Evolutionary conservation across 37 sponge, comb jelly and placozoan genomes (phyloP).

Genomic region (Spongilla lacustris): DNA sequence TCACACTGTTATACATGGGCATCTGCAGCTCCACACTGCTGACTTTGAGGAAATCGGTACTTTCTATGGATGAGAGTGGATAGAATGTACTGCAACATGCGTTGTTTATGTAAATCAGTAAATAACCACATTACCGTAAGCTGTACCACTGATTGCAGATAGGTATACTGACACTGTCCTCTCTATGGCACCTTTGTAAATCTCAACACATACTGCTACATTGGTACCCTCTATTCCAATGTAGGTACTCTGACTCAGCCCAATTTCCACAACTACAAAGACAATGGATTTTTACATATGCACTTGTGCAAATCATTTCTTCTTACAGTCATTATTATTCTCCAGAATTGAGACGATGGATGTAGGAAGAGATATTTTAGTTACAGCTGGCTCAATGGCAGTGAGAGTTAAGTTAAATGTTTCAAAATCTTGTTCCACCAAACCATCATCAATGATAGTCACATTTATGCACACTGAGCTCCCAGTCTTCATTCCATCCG

Average conservation of each 20-base stretch:
- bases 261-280: neutral
- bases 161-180: neutral
- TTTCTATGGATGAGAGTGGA: neutral
- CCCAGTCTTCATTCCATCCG: neutral
- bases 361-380: neutral
- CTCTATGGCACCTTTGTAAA: neutral
- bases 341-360: neutral
- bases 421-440: neutral
- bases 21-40: neutral
- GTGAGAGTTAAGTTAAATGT: neutral
- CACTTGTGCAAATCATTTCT: neutral
- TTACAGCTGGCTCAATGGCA: neutral
- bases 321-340: neutral
- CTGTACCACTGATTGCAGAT: neutral
- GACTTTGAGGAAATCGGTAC: neutral
- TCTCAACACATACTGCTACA: neutral
- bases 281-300: neutral
- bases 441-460: neutral
- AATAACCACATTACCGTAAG: neutral
- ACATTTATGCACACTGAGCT: neutral
- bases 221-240: neutral
- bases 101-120: neutral
- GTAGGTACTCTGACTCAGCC: neutral
- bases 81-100: too few species aligned
- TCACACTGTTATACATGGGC: neutral